These are phyloP conservation scores for Drosophila buzzatii DNA, from an alignment of 2,888 invertebrate species.

Conservation along the genomic window DNA sequence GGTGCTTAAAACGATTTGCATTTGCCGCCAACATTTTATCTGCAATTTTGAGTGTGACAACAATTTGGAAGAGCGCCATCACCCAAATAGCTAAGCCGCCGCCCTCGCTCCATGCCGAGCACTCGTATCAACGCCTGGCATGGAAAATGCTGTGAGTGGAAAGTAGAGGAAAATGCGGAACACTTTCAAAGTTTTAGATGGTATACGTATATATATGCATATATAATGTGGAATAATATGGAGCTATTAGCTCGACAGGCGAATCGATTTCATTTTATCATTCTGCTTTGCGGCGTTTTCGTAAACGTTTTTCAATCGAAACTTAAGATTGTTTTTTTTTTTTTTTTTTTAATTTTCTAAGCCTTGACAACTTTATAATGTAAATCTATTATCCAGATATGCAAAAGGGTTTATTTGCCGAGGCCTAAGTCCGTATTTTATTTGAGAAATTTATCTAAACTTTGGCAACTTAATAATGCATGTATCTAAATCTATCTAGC, in stretches of 20 bases:
- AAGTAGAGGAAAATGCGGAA: constrained; percentile 2
- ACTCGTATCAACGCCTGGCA: background rate
- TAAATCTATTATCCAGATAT: background rate
- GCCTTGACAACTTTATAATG: background rate
- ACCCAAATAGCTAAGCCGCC: constrained; percentile 26
- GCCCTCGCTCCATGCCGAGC: background rate
- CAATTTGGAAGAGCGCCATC: constrained; percentile 53
- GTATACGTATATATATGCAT: background rate
- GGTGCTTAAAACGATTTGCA: constrained; percentile 66
- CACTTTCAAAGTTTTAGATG: constrained; percentile 1
- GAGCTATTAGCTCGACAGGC: background rate
- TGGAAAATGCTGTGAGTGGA: background rate
- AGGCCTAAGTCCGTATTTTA: too few relatives aligned
- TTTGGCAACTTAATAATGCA: too few relatives aligned
- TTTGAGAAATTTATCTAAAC: too few relatives aligned
- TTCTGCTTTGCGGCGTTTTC: background rate
- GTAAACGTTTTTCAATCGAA: background rate
- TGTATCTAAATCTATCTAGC: too few relatives aligned
- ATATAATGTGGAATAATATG: constrained; percentile 2
- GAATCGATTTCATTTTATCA: background rate
- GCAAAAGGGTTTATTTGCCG: too few relatives aligned
- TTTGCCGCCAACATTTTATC: constrained; percentile 58
- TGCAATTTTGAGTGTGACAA: constrained; percentile 56
- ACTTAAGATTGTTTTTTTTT: background rate
- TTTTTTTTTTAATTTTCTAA: background rate